Percentiles rank a stretch among this genome's conserved stretches.
phyloP scores from a whole-genome alignment of 2,797 vertebrate genomes.

The Centropyge bicolor region DNA sequence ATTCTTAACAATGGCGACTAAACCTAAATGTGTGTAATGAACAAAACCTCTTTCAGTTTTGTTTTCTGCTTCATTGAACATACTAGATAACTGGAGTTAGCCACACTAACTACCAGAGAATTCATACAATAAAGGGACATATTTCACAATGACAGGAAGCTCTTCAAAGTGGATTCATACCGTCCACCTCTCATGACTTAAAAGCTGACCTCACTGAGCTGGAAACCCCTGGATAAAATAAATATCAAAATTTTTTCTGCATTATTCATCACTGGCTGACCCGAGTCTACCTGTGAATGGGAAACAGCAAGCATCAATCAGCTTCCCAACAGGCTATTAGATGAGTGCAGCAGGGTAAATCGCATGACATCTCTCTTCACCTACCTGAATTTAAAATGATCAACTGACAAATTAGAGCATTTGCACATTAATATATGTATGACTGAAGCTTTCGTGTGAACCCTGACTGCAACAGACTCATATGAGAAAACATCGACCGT shows the following conservation, averaged over 20 bases:
- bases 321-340: slow-evolving; percentile 37
- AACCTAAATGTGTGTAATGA: background rate
- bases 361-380: slow-evolving; percentile 32
- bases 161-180: slow-evolving; percentile 6
- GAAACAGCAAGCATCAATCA: slow-evolving; percentile 51
- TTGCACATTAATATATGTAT: slow-evolving; percentile 30
- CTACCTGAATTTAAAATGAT: slow-evolving; percentile 42
- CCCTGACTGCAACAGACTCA: slow-evolving; percentile 1
- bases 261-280: slow-evolving; percentile 65
- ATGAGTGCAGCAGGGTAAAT: slow-evolving; percentile 50
- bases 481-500: slow-evolving; percentile 3
- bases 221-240: slow-evolving; percentile 44
- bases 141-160: slow-evolving; percentile 25
- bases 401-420: slow-evolving; percentile 25
- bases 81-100: background rate
- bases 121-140: background rate
- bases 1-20: background rate
- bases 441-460: slow-evolving; percentile 7
- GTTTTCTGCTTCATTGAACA: background rate
- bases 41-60: background rate
- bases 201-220: slow-evolving; percentile 39
- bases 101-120: background rate
- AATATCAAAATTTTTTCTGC: slow-evolving; percentile 46
- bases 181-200: slow-evolving; percentile 13
- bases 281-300: slow-evolving; percentile 26